Conservation (phyloP, 2,797 vertebrate species). For the Tokudaia tokunoshimensis region DNA sequence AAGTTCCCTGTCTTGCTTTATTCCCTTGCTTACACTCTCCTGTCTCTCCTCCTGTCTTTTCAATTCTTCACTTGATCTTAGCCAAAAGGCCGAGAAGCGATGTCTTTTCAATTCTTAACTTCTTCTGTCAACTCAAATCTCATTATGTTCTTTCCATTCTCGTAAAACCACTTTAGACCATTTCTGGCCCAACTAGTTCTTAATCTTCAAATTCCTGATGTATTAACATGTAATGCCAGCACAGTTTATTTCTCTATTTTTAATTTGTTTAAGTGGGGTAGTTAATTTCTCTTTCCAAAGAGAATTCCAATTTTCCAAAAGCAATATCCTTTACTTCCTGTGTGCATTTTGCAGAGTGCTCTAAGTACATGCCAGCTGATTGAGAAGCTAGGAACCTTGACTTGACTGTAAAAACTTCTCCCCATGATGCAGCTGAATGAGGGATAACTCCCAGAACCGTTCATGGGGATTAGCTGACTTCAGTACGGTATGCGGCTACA, state of each 20-base stretch:
- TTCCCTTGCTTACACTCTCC: background rate
- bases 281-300: slow-evolving; percentile 56
- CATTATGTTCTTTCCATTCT: slow-evolving; percentile 39
- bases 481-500: slow-evolving; percentile 51
- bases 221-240: background rate
- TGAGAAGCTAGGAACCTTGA: slow-evolving; percentile 57
- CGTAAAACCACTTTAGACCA: slow-evolving; percentile 29
- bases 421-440: slow-evolving; percentile 68
- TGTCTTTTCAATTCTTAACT: slow-evolving; percentile 5
- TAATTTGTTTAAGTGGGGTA: slow-evolving; percentile 45
- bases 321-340: slow-evolving; percentile 19
- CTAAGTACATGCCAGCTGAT: background rate
- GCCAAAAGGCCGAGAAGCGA: too few relatives aligned
- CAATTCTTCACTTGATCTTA: background rate
- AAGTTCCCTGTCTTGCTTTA: background rate
- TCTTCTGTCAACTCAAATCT: slow-evolving; percentile 7
- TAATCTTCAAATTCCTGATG: slow-evolving; percentile 59
- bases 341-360: background rate
- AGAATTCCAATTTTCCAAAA: slow-evolving; percentile 51
- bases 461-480: slow-evolving; percentile 62
- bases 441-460: slow-evolving; percentile 43
- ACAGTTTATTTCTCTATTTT: slow-evolving; percentile 55
- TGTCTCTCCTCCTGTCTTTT: background rate
- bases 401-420: slow-evolving; percentile 30
- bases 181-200: slow-evolving; percentile 50